Conservation (phyloP, 2,888 invertebrate genomes). For the Erannis defoliaria region DNA sequence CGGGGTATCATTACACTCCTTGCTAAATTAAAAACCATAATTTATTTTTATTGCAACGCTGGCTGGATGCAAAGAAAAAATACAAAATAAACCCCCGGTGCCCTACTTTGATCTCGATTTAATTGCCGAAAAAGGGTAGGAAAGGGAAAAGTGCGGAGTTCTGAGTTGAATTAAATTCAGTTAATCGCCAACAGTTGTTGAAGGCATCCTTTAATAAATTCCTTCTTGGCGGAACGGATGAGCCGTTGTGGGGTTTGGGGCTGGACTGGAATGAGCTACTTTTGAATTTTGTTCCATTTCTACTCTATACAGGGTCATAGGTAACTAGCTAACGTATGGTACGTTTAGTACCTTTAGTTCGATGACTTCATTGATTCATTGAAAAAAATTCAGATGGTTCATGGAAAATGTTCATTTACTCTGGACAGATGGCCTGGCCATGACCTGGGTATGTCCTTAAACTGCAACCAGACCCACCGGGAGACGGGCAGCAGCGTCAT, state of each 20-base stretch:
- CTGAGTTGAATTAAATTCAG: conserved; percentile 63
- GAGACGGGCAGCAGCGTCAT: no score
- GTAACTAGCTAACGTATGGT: no score
- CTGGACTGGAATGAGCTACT: not conserved
- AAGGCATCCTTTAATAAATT: conserved; percentile 49
- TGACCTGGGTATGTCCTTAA: no score
- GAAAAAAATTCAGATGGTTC: no score
- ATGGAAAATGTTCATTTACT: no score
- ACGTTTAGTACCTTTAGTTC: no score
- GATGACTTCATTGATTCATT: no score
- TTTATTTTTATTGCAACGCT: conserved; percentile 76
- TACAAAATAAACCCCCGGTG: conserved; percentile 55
- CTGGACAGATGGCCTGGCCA: no score
- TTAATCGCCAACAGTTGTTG: conserved; percentile 56
- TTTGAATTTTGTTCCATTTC: not conserved
- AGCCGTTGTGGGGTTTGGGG: conserved; percentile 15
- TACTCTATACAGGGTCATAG: no score
- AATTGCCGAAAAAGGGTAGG: conserved; percentile 67
- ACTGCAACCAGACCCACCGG: no score
- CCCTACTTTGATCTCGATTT: conserved; percentile 70
- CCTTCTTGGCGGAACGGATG: conserved; percentile 43
- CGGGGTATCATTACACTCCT: conserved; percentile 40
- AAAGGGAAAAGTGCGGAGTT: conserved; percentile 51
- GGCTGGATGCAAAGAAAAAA: conserved; percentile 56
- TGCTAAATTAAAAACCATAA: conserved; percentile 79